Base-by-base conservation (phyloP, 1,140 invertebrate genomes). In the Oppia nitens region DNA sequence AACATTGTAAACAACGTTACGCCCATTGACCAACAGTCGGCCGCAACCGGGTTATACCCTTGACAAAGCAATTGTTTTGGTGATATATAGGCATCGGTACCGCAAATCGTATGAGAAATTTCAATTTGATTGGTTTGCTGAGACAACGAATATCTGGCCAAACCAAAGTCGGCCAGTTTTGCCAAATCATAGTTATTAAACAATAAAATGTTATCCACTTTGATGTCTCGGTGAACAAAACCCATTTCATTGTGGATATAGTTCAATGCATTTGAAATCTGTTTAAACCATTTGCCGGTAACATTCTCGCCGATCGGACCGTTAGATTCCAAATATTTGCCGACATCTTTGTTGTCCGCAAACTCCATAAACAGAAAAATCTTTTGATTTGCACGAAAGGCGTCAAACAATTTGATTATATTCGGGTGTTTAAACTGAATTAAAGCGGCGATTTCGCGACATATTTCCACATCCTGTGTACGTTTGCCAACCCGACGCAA, bases 1-100 rank as follows among this genome's bases (percentile, higher is more conserved):
- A 68, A 28, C 21, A 69, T 66, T 14, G 65, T 63, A 50, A 67
- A 68, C 6, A 68, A 57, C 24, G 67, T 68, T 11, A 68, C 64
- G 11, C 67, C 67, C 4, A 64, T 57, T 24, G 62, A 62, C 68
- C 68, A 69, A 21, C 66, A 27, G 52, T 68, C 67, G n/a, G 62
- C 60, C 6, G 53, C 27, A 6, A 61, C 58, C 4, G 68, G 65
- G 45, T 62, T 60, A 48, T 68, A 68, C 1, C 62, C 60, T 28
- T 59, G 47, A 1, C 58, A 57, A 20, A 55, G 51, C 14, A 69
- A 47, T 24, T 68, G 60, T 54, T 69, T 66, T 1, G 65, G 68
- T 2, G 64, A 64, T 6, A 66, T 66, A 50, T 69, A 69, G 0
- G 68, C 55, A 23, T 32, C 21, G 12, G 58, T 60, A 2, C 65